Conservation (phyloP, 37 sponge, comb jelly and placozoan genomes). For the Beroe forskalii region DNA sequence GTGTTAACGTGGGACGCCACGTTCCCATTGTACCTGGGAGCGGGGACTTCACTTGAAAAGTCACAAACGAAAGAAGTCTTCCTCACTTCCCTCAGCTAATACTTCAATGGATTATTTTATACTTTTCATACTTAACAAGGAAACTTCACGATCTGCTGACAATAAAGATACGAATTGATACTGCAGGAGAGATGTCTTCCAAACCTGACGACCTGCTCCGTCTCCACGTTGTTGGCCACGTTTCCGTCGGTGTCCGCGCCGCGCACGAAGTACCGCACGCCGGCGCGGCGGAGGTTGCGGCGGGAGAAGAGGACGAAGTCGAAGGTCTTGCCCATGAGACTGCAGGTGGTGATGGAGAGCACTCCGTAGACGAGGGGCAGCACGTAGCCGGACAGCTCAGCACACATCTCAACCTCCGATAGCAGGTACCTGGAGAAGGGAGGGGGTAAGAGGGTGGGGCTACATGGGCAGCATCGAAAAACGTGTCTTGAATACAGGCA, state of each 20-base stretch:
- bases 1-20: conserved; percentile 69
- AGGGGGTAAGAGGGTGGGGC: no score
- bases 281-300: conserved; percentile 72
- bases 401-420: conserved; percentile 27
- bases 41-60: no score
- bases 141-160: no score
- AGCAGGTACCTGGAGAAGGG: neutral
- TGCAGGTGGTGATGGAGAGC: conserved; percentile 72
- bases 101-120: no score
- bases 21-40: neutral
- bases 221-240: conserved; percentile 96
- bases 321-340: conserved; percentile 75
- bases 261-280: conserved; percentile 85
- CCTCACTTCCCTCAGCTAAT: no score
- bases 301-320: conserved; percentile 77
- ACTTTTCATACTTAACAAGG: no score
- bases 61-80: no score
- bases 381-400: neutral
- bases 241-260: conserved; percentile 89
- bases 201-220: conserved; percentile 90
- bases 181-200: no score
- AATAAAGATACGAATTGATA: no score
- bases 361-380: conserved; percentile 61
- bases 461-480: neutral
- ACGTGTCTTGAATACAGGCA: neutral